Base-by-base conservation (phyloP, 2,113 vertebrate species). In the Otus sunia region DNA sequence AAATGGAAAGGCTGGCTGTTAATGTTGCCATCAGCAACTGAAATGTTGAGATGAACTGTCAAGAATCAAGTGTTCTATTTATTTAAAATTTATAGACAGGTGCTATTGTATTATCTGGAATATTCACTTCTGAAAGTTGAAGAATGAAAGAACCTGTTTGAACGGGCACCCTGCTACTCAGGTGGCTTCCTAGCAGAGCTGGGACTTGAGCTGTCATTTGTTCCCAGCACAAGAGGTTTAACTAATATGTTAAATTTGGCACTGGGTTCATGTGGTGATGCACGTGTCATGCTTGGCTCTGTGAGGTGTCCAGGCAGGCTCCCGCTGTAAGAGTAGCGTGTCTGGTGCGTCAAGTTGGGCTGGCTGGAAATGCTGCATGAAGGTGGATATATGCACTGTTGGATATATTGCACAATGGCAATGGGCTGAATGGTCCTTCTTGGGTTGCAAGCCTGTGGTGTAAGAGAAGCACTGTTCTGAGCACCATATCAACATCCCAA, bases 251-350 rank as follows among this genome's bases (percentile, higher is more conserved):
- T n/a, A n/a, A n/a, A n/a, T n/a, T 30, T 0, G 1, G n/a, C 50
- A 1, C n/a, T 18, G n/a, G n/a, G 13, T 43, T 68, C n/a, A 1
- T 3, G 7, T 6, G 26, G 17, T 6, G 32, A 20, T 3, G 18
- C 0, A 0, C 30, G 22, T 34, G 55, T 18, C 0, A 0, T 0
- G 1, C 49, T 63, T 0, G 3, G 36, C 74, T 64, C n/a, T 3
- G 43, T 34, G 15, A 53, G n/a, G n/a, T 0, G 2, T 12, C n/a
- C 3, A 4, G 22, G 32, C 0, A 3, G 39, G 36, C 86, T 90
- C 30, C 59, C 43, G 7, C 53, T 87, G 37, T 39, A 30, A 7
- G 39, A 56, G 36, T 1, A 80, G 18, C 0, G 0, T 12, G 29
- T n/a, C 37, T 74, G n/a, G 9, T 23, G 16, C 5, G 27, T 52